Percentiles rank a stretch among this genome's conserved stretches.
phyloP scores from a whole-genome alignment of 2,888 invertebrate species.

The Netelia virgata region DNA sequence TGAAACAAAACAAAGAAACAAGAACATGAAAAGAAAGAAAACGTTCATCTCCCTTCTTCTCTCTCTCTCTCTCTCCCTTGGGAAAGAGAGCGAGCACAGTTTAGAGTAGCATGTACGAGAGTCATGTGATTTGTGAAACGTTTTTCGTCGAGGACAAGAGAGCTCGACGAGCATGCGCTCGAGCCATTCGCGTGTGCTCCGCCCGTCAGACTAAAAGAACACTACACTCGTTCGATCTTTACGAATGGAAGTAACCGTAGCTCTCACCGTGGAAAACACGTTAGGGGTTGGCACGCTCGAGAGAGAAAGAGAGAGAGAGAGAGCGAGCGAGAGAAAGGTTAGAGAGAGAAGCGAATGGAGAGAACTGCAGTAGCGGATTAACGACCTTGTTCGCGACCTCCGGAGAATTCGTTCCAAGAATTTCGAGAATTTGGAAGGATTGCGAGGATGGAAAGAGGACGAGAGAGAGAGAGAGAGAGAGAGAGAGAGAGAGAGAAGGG shows the following conservation, averaged over 20 bases:
- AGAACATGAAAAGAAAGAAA: constrained; percentile 2
- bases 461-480: background rate
- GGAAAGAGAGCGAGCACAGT: constrained; percentile 7
- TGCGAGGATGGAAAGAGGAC: background rate
- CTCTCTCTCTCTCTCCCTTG: background rate
- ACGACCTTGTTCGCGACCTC: constrained; percentile 67
- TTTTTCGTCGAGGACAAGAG: constrained; percentile 10
- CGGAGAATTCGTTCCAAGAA: constrained; percentile 64
- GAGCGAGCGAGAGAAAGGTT: background rate
- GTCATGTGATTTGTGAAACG: constrained; percentile 34
- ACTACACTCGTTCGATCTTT: constrained; percentile 22
- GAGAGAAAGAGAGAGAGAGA: background rate
- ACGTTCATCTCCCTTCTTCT: too few relatives aligned
- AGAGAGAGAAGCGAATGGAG: constrained; percentile 27
- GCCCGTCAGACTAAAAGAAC: background rate
- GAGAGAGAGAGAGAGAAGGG: background rate
- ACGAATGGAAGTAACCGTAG: constrained; percentile 28
- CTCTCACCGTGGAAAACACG: constrained; percentile 51
- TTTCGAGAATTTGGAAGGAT: constrained; percentile 55
- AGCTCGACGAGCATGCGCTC: background rate
- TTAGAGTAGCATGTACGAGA: constrained; percentile 6
- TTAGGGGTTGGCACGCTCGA: constrained; percentile 54
- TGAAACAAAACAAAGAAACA: constrained; percentile 78
- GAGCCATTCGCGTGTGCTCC: constrained; percentile 30
- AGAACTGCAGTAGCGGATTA: constrained; percentile 55